phyloP scores from a whole-genome alignment of 2,113 vertebrate species.

The Ptyas mucosa region DNA sequence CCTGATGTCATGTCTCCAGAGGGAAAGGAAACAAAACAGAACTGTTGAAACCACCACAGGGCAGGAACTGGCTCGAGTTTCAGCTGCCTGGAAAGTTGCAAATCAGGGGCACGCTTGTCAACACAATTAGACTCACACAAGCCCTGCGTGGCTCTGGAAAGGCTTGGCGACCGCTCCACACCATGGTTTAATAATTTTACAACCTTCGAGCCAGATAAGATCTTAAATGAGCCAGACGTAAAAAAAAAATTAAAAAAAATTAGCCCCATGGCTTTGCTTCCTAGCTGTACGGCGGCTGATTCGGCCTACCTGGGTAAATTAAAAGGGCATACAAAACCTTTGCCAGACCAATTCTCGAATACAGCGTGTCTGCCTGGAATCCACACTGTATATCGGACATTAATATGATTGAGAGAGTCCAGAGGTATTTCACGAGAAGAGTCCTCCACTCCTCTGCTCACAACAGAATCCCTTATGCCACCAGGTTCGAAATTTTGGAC shows the following conservation, averaged over 20 bases:
- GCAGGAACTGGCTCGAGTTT: not conserved
- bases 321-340: too few relatives aligned
- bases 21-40: not conserved
- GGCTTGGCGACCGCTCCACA: not conserved
- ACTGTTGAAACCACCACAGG: conserved; percentile 2
- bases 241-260: not conserved
- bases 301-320: not conserved
- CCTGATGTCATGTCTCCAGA: conserved; percentile 1
- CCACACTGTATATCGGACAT: too few relatives aligned
- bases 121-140: not conserved
- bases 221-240: conserved; percentile 19
- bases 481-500: too few relatives aligned
- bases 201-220: not conserved
- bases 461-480: too few relatives aligned
- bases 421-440: too few relatives aligned
- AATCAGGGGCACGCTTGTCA: conserved; percentile 3
- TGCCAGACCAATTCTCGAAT: too few relatives aligned
- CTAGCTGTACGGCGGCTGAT: not conserved
- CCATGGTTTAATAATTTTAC: not conserved
- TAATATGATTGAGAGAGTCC: too few relatives aligned
- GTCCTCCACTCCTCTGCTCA: too few relatives aligned
- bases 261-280: not conserved
- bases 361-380: too few relatives aligned
- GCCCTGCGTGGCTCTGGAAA: not conserved
- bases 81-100: conserved; percentile 10